Evolutionary conservation across 2,888 invertebrate genomes (phyloP), one percentile per base, ranked within the genome.

Genomic region (Tipula unca): DNA sequence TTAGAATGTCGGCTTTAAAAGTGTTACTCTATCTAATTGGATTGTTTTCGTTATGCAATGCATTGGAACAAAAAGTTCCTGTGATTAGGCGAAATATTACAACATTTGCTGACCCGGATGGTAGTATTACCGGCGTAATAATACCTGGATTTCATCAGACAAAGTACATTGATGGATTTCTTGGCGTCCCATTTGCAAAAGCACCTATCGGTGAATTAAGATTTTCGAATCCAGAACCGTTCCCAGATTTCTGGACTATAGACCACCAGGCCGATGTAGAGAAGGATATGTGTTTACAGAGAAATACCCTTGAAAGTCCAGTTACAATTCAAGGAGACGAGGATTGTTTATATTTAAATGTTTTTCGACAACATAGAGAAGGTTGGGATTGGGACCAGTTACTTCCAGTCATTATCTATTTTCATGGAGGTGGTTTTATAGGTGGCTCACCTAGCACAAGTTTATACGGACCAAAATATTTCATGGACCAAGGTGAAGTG

Each of bases 391-490:
- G n/a, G n/a, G n/a, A n/a, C 17, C 25, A 29, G n/a, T n/a, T 42
- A 14, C 86, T 90, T 2, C 92, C 92, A 0, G 92, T 93, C 0
- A 91, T 93, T 91, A 91, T 93, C 1, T 92, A 91, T 86, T 91
- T 93, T 86, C 91, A 92, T 88, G 92, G 92, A 54, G 93, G 93
- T 0, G 93, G 91, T 13, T 92, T 91, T 88, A 91, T 92, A 87
- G 89, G 91, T 4, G 93, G 93, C 6, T 88, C 90, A 0, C 90
- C 91, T 0, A 89, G 89, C 35, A 91, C 91, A 17, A 87, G 87
- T 8, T 86, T 91, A 14, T 88, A 90, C 35, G 92, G 92, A 1
- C 92, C 93, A 0, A 91, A 92, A 87, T 92, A 91, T 88, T 90
- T 93, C 69, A 91, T 93, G 92, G 92, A 92, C 87, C 89, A 89